Percentiles rank a stretch among this genome's conserved stretches.
phyloP scores from a whole-genome alignment of 2,113 vertebrate species.

The Meles meles region DNA sequence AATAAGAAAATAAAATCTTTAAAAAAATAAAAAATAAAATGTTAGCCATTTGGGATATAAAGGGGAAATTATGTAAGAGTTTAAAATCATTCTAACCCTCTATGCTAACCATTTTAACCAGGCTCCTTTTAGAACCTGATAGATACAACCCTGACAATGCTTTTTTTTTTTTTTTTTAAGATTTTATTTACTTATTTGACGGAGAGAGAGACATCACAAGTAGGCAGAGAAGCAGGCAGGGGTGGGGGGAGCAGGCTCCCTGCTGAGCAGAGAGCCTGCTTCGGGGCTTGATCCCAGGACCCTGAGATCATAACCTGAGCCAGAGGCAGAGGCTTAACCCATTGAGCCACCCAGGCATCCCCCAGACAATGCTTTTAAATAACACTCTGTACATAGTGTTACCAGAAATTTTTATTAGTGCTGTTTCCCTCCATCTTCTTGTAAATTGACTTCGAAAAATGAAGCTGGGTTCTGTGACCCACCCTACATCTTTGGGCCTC shows the following conservation, averaged over 20 bases:
- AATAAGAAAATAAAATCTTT: no score
- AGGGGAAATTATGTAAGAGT: not conserved
- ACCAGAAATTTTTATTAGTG: not conserved
- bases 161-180: not conserved
- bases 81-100: not conserved
- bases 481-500: not conserved
- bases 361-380: not conserved
- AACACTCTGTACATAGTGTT: not conserved
- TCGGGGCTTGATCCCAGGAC: no score
- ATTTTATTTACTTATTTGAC: no score
- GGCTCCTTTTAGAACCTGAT: not conserved
- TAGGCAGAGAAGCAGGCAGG: no score
- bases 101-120: not conserved
- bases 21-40: no score
- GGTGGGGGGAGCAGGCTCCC: no score
- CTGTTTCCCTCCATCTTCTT: not conserved
- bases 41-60: not conserved
- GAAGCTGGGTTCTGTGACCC: not conserved
- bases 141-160: not conserved
- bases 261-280: no score
- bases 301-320: no score
- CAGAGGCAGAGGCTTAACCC: no score
- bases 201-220: no score
- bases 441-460: not conserved
- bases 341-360: no score